A percentile compares a stretch with the other conserved stretches of the same genome.
Conservation (phyloP, 1,140 invertebrate genomes). For the Chrysoperla carnea region DNA sequence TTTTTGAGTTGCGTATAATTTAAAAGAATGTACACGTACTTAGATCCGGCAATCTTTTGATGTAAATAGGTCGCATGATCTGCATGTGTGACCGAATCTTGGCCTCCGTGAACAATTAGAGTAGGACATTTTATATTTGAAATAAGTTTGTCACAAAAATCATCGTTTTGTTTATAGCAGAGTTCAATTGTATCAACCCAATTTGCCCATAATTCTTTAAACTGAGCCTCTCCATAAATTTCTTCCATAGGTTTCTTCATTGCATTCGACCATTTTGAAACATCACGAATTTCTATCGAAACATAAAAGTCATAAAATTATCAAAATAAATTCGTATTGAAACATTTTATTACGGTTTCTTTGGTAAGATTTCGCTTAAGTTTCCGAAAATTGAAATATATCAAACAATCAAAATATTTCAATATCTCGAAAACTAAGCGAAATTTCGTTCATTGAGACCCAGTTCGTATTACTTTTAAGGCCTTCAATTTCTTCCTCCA, state of each 20-base stretch:
- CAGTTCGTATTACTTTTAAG: slow-evolving; percentile 43
- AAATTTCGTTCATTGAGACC: no score
- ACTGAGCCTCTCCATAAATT: slow-evolving; percentile 57
- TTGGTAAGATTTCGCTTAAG: no score
- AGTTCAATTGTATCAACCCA: slow-evolving; percentile 49
- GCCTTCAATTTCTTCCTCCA: slow-evolving; percentile 42
- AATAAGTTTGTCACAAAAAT: slow-evolving; percentile 50
- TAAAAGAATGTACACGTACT: no score
- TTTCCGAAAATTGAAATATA: no score
- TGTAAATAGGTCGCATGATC: slow-evolving; percentile 56
- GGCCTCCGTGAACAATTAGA: slow-evolving; percentile 63
- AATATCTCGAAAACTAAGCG: no score
- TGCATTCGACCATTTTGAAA: slow-evolving; percentile 50
- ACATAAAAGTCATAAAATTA: slow-evolving; percentile 14
- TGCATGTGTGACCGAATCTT: slow-evolving; percentile 56
- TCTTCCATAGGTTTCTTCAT: slow-evolving; percentile 56
- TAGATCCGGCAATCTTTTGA: slow-evolving; percentile 41
- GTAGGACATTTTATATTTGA: slow-evolving; percentile 50
- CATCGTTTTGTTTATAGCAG: slow-evolving; percentile 36
- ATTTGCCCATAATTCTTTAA: slow-evolving; percentile 43
- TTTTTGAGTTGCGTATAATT: no score
- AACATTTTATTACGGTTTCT: no score
- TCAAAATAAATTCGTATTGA: no score
- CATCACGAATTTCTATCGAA: slow-evolving; percentile 39
- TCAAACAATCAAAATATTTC: neutral